These are phyloP conservation scores for Melinopterus prodromus DNA, from an alignment of 2,888 invertebrate species.

Conservation along the genomic window DNA sequence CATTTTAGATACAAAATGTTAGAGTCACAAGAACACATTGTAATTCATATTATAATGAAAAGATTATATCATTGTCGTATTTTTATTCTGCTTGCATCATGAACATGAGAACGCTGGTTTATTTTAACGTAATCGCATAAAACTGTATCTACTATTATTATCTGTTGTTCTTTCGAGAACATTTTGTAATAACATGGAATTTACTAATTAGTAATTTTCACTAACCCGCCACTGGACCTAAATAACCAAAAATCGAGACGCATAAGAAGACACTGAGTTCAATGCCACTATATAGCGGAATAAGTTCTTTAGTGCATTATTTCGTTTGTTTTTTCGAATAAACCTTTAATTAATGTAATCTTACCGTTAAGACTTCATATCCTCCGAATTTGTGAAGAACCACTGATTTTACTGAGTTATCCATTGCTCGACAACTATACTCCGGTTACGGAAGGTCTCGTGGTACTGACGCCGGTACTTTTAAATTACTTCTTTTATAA, in stretches of 20 bases:
- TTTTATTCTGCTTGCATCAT: background rate
- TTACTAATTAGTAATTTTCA: background rate
- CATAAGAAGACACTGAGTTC: background rate
- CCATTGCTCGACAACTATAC: background rate
- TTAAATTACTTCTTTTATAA: background rate
- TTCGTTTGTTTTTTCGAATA: background rate
- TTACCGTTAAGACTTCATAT: constrained; percentile 37
- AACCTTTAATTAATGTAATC: background rate
- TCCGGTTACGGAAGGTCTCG: background rate
- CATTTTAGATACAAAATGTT: no score
- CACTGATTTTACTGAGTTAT: constrained; percentile 7
- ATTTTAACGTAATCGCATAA: background rate
- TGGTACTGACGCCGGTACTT: background rate
- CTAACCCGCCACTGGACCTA: background rate
- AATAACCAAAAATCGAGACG: background rate
- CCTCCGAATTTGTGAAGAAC: constrained; percentile 35
- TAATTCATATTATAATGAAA: background rate
- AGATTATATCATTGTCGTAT: background rate
- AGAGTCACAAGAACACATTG: no score
- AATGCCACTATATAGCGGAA: background rate
- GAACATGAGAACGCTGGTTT: background rate
- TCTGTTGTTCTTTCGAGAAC: background rate
- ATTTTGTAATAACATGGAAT: no score
- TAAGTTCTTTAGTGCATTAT: background rate
- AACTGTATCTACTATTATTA: background rate